A percentile compares a stretch with the other conserved stretches of the same genome.
These are phyloP conservation scores for Betta splendens DNA, from an alignment of 2,797 vertebrate genomes.

Conservation along the genomic window DNA sequence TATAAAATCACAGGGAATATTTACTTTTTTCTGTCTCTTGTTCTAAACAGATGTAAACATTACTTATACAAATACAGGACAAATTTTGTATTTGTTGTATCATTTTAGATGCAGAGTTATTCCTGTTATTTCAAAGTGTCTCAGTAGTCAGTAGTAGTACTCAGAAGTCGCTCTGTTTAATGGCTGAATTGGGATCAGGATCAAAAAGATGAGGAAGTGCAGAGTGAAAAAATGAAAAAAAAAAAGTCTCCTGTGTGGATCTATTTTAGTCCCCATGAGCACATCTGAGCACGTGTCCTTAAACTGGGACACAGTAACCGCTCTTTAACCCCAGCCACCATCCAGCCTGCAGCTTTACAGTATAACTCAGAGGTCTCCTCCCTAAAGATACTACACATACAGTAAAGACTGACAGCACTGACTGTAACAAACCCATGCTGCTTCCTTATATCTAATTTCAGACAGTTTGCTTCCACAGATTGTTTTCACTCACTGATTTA, in stretches of 20 bases:
- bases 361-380: conserved; percentile 12
- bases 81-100: too few species aligned
- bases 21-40: too few species aligned
- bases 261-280: conserved; percentile 62
- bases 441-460: neutral
- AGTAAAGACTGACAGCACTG: neutral
- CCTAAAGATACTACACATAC: conserved; percentile 6
- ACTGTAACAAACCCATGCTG: neutral
- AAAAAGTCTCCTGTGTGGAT: conserved; percentile 39
- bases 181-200: conserved; percentile 14
- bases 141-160: too few species aligned
- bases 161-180: conserved; percentile 20
- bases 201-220: conserved; percentile 39
- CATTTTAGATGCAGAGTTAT: too few species aligned
- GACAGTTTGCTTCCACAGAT: too few species aligned
- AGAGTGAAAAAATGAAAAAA: conserved; percentile 33
- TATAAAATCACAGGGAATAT: neutral
- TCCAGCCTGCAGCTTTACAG: conserved; percentile 52
- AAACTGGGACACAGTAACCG: conserved; percentile 68
- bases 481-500: neutral
- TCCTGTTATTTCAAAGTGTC: neutral
- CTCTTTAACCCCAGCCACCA: conserved; percentile 63
- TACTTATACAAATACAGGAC: too few species aligned
- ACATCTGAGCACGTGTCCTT: conserved; percentile 62
- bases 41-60: too few species aligned